Percentiles rank a stretch among this genome's conserved stretches.
These are phyloP conservation scores for Dendrolimus pini DNA, from an alignment of 2,888 invertebrate species.

Conservation along the genomic window DNA sequence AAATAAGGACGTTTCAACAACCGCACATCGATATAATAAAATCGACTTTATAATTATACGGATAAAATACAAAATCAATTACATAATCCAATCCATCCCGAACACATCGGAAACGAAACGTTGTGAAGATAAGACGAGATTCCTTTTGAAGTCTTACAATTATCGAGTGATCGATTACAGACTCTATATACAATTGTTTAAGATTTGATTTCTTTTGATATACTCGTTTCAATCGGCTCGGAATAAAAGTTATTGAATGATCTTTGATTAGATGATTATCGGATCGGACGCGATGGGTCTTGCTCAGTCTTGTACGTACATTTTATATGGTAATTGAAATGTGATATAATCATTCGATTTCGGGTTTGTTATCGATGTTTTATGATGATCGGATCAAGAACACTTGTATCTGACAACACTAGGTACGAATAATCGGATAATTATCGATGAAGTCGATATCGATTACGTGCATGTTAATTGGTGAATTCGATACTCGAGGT, in stretches of 20 bases:
- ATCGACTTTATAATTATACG: conserved; percentile 23
- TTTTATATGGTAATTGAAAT: conserved; percentile 75
- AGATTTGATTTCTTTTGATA: conserved; percentile 29
- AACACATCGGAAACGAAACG: conserved; percentile 44
- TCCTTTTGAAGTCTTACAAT: conserved; percentile 45
- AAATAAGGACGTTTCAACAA: conserved; percentile 31
- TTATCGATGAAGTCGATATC: conserved; percentile 49
- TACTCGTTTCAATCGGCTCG: conserved; percentile 32
- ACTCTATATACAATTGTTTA: conserved; percentile 33
- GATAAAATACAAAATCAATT: conserved; percentile 37
- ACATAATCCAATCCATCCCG: conserved; percentile 25
- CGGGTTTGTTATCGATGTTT: conserved; percentile 58
- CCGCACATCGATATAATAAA: conserved; percentile 18
- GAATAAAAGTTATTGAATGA: conserved; percentile 71
- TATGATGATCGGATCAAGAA: conserved; percentile 37
- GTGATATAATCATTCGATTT: conserved; percentile 64
- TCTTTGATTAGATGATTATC: conserved; percentile 76
- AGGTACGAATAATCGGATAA: conserved; percentile 30
- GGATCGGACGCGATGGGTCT: conserved; percentile 53
- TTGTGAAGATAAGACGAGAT: conserved; percentile 59
- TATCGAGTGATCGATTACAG: conserved; percentile 31
- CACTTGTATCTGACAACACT: conserved; percentile 27
- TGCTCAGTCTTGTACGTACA: conserved; percentile 51
- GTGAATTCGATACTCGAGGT: conserved; percentile 32
- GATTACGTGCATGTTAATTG: conserved; percentile 57